phyloP scores from a whole-genome alignment of 2,888 invertebrate species.

The Nematopogon swammerdamellus region DNA sequence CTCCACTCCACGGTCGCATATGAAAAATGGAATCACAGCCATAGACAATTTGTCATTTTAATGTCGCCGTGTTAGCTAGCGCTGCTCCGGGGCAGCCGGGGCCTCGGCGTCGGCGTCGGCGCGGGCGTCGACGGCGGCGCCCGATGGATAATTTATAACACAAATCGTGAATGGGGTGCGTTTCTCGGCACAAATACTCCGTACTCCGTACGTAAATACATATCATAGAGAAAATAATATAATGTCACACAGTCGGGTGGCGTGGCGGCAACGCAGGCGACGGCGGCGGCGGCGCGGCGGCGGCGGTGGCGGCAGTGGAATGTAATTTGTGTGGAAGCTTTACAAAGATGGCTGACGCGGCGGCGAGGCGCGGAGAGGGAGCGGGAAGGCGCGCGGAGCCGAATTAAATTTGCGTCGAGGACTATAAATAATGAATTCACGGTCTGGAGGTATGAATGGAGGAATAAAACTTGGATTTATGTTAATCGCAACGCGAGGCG shows the following conservation, averaged over 20 bases:
- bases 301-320: neutral
- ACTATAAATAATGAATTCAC: neutral
- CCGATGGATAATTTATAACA: neutral
- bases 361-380: neutral
- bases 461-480: neutral
- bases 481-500: neutral
- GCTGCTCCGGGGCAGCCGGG: constrained; percentile 11
- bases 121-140: neutral
- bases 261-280: neutral
- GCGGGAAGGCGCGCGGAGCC: neutral
- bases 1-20: constrained; percentile 8
- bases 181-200: neutral
- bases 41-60: constrained; percentile 44
- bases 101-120: neutral
- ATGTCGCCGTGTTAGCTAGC: constrained; percentile 37
- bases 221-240: neutral
- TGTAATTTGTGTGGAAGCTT: neutral
- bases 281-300: neutral
- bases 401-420: neutral
- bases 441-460: neutral
- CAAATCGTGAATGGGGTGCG: neutral
- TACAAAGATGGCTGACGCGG: neutral
- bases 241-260: neutral
- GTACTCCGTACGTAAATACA: neutral
- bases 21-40: constrained; percentile 41